A percentile compares a stretch with the other conserved stretches of the same genome.
phyloP scores from a whole-genome alignment of 2,888 invertebrate genomes.

The Hartigia nigra region DNA sequence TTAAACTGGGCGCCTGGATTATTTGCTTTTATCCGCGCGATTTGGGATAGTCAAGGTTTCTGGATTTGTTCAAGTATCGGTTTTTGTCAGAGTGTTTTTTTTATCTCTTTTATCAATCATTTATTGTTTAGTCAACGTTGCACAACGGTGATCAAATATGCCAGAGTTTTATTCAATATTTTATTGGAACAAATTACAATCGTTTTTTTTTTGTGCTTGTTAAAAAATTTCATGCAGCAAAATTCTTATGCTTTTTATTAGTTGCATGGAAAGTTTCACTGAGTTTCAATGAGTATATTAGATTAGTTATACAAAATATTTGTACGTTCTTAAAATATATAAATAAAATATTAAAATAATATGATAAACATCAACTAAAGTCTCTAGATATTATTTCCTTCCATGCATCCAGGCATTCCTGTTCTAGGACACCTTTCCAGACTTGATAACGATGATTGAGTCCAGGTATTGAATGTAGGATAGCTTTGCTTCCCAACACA shows the following conservation, averaged over 20 bases:
- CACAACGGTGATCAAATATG: background rate
- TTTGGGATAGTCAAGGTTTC: conserved; percentile 1
- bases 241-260: background rate
- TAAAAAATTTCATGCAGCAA: background rate
- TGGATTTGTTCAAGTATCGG: background rate
- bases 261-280: background rate
- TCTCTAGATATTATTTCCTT: conserved; percentile 24
- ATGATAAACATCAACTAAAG: background rate
- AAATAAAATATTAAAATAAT: background rate
- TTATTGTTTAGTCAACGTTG: background rate
- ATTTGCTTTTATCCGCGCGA: background rate
- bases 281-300: background rate
- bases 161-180: background rate
- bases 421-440: conserved; percentile 73
- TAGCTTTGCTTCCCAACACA: conserved; percentile 77
- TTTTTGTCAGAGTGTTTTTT: background rate
- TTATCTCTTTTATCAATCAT: background rate
- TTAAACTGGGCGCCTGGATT: background rate
- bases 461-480: conserved; percentile 81
- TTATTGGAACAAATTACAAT: background rate
- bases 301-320: background rate
- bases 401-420: conserved; percentile 54
- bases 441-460: conserved; percentile 95
- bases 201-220: background rate
- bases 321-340: background rate